These are phyloP conservation scores for Netelia virgata DNA, from an alignment of 2,888 invertebrate genomes.

Conservation along the genomic window DNA sequence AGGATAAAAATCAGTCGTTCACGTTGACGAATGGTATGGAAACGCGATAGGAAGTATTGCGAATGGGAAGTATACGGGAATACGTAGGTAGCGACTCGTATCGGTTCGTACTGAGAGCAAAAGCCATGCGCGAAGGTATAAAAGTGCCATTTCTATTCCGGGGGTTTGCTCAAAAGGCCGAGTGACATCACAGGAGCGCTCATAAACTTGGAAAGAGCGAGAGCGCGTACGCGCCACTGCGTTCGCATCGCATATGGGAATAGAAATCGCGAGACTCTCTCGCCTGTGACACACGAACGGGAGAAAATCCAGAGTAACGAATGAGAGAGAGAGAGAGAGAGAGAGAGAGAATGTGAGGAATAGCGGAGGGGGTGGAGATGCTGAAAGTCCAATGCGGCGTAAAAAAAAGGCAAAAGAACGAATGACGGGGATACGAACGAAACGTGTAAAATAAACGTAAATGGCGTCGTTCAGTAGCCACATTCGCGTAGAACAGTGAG, in stretches of 20 bases:
- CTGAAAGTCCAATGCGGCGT: too few species aligned
- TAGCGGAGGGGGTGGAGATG: too few species aligned
- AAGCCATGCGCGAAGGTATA: conserved; percentile 65
- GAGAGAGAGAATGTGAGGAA: neutral
- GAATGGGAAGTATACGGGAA: conserved; percentile 59
- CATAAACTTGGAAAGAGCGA: conserved; percentile 75
- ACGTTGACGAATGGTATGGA: conserved; percentile 31
- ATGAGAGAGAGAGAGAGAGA: conserved; percentile 24
- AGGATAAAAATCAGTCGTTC: conserved; percentile 35
- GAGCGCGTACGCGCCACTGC: conserved; percentile 13
- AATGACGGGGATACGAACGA: too few species aligned
- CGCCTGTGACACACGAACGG: conserved; percentile 4
- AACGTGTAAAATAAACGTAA: too few species aligned
- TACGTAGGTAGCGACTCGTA: neutral
- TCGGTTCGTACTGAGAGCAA: neutral
- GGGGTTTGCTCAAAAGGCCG: conserved; percentile 67
- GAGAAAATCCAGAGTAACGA: neutral
- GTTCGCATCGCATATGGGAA: neutral
- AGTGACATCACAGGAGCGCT: conserved; percentile 76
- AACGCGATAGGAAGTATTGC: conserved; percentile 3
- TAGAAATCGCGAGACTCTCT: conserved; percentile 15
- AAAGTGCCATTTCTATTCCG: conserved; percentile 76
- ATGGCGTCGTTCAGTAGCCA: too few species aligned
- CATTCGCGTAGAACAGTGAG: too few species aligned
- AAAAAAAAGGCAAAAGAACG: too few species aligned